A percentile compares a stretch with the other conserved stretches of the same genome.
Conservation (phyloP, 35 echinoderm and acorn worm genomes). For the Apostichopus japonicus region DNA sequence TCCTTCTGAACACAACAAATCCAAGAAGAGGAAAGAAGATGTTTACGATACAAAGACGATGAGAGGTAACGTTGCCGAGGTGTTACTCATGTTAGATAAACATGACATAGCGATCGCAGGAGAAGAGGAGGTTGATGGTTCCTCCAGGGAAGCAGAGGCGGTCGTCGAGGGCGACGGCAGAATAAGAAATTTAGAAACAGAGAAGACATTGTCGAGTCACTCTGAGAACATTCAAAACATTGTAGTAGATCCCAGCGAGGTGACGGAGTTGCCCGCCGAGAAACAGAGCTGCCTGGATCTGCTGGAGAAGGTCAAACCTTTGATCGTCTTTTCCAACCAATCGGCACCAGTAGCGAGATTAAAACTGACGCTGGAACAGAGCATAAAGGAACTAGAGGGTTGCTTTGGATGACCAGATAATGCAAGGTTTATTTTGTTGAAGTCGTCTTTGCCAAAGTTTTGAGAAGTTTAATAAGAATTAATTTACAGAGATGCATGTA, state of each 20-base stretch:
- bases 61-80: neutral
- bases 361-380: constrained; percentile 4
- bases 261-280: neutral
- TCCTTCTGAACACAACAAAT: neutral
- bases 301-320: constrained; percentile 1
- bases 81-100: neutral
- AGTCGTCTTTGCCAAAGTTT: too few relatives aligned
- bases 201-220: neutral
- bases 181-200: neutral
- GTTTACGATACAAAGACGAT: neutral
- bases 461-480: too few relatives aligned
- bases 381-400: neutral
- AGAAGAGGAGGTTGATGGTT: neutral
- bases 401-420: neutral
- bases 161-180: neutral
- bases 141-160: neutral
- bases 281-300: constrained; percentile 25
- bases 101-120: neutral
- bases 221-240: constrained; percentile 1
- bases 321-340: constrained; percentile 9
- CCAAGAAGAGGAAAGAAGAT: neutral
- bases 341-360: constrained; percentile 9
- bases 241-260: neutral
- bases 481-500: too few relatives aligned
- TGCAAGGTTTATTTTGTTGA: too few relatives aligned